A percentile compares a stretch with the other conserved stretches of the same genome.
Conservation (phyloP, 2,797 vertebrate species). For the Bradypodion ventrale region DNA sequence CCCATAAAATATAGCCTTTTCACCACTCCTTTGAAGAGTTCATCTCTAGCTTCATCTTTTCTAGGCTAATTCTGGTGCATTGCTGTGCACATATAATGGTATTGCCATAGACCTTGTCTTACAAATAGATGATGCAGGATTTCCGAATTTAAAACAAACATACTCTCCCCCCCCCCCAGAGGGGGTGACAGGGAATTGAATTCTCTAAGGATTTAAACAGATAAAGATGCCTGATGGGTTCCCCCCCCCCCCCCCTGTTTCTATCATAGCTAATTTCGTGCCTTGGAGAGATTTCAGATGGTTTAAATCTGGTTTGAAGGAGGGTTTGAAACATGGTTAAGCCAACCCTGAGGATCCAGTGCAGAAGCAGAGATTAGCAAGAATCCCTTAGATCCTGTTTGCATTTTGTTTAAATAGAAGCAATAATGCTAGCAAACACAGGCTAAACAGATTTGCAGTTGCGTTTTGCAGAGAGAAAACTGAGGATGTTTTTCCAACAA, state of each 20-base stretch:
- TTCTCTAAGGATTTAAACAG: not conserved
- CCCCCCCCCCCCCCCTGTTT: not conserved
- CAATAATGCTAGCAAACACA: not conserved
- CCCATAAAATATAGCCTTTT: no score
- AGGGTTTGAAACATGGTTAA: not conserved
- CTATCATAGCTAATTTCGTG: not conserved
- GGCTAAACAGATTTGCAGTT: not conserved
- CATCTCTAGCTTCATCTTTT: not conserved
- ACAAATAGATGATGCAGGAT: not conserved
- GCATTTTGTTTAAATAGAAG: rapidly evolving
- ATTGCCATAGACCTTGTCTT: not conserved
- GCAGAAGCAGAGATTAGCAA: not conserved
- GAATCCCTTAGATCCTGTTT: not conserved
- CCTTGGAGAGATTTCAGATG: not conserved
- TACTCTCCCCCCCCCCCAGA: not conserved
- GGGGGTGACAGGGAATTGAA: not conserved
- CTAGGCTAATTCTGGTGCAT: not conserved
- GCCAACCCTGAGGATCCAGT: not conserved
- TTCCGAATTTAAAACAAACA: not conserved
- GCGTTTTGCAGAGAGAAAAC: not conserved
- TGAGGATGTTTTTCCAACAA: no score
- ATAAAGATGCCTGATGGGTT: rapidly evolving
- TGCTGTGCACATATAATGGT: not conserved
- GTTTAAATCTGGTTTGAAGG: constrained; percentile 9
- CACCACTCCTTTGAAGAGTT: not conserved